phyloP scores from a whole-genome alignment of 2,113 vertebrate genomes.

The Anoura caudifer region DNA sequence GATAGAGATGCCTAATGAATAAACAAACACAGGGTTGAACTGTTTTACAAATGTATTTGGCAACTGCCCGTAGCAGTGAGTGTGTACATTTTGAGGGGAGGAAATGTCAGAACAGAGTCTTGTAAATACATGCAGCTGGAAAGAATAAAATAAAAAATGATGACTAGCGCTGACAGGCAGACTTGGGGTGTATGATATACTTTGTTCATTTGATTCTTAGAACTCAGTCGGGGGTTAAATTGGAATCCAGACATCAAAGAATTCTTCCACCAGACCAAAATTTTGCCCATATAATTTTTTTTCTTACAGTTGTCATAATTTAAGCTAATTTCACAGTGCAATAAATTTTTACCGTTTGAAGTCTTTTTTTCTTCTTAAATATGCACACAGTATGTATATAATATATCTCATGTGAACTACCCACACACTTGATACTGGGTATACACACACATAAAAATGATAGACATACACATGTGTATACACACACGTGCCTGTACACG shows the following conservation, averaged over 20 bases:
- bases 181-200: slow-evolving; percentile 94
- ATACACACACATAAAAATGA: slow-evolving; percentile 40
- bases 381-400: slow-evolving; percentile 67
- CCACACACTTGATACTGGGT: background rate
- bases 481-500: background rate
- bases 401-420: slow-evolving; percentile 54
- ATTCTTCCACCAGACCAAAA: slow-evolving; percentile 89
- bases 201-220: slow-evolving; percentile 98
- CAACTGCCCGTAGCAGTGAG: slow-evolving; percentile 75
- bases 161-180: slow-evolving; percentile 89
- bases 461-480: background rate
- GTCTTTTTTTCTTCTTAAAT: slow-evolving; percentile 76
- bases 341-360: slow-evolving; percentile 83
- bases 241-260: slow-evolving; percentile 99
- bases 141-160: slow-evolving; percentile 91
- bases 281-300: slow-evolving; percentile 84
- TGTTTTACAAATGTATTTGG: slow-evolving; percentile 75
- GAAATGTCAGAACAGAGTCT: slow-evolving; percentile 85
- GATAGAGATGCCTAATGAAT: slow-evolving; percentile 76
- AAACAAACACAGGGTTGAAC: slow-evolving; percentile 75
- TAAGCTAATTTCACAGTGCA: slow-evolving; percentile 86
- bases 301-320: slow-evolving; percentile 86
- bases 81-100: slow-evolving; percentile 79
- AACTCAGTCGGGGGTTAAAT: slow-evolving; percentile 99
- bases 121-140: slow-evolving; percentile 90